phyloP scores from a whole-genome alignment of 2,797 vertebrate genomes.

The Esox masquinongy region DNA sequence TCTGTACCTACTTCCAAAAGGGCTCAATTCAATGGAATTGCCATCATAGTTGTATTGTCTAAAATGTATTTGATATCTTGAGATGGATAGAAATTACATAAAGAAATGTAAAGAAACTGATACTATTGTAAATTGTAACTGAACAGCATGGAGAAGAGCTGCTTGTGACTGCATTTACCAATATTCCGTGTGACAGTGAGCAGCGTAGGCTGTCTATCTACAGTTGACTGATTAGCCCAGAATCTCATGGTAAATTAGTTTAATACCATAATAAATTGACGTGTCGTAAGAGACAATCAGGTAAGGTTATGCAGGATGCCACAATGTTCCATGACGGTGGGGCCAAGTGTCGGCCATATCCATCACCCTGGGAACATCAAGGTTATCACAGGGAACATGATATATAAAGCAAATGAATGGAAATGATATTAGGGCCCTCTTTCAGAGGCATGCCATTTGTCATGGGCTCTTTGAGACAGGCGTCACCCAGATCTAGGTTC shows the following conservation, averaged over 20 bases:
- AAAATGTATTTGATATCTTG: no score
- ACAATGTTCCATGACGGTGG: neutral
- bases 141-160: neutral
- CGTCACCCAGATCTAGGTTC: neutral
- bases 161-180: neutral
- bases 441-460: constrained; percentile 11
- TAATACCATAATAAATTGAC: constrained; percentile 26
- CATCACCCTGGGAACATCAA: constrained; percentile 24
- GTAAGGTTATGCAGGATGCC: constrained; percentile 12
- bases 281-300: constrained; percentile 12
- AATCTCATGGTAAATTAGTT: constrained; percentile 33
- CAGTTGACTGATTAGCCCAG: constrained; percentile 7
- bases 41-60: no score
- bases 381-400: constrained; percentile 36
- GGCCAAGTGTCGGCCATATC: constrained; percentile 14
- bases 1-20: no score
- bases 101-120: no score
- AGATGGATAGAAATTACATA: no score
- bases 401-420: constrained; percentile 25
- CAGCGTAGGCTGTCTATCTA: constrained; percentile 1
- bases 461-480: constrained; percentile 12
- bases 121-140: neutral
- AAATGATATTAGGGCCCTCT: constrained; percentile 17
- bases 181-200: neutral
- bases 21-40: no score